phyloP scores from a whole-genome alignment of 1,140 invertebrate genomes.

The Brachionus sp. region DNA sequence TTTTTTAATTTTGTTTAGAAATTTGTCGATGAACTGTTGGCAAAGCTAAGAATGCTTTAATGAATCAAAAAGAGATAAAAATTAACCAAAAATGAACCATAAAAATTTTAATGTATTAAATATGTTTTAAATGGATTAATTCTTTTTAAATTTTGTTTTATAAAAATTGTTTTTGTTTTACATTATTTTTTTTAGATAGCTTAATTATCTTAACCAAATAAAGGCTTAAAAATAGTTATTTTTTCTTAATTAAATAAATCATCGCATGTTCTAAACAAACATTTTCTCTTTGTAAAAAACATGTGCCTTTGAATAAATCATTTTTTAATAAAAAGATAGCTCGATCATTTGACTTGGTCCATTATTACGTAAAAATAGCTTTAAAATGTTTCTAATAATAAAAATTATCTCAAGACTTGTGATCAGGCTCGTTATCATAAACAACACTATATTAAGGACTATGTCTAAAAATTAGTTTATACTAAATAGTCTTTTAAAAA shows the following conservation, averaged over 20 bases:
- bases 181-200: slow-evolving; percentile 19
- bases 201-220: neutral
- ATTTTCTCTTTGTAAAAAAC: neutral
- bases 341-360: neutral
- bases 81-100: neutral
- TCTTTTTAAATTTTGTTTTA: neutral
- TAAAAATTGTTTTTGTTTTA: slow-evolving; percentile 39
- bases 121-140: neutral
- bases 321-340: neutral
- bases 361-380: slow-evolving; percentile 7
- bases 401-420: neutral
- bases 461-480: neutral
- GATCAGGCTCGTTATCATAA: neutral
- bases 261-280: neutral
- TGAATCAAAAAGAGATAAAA: neutral
- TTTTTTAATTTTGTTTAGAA: neutral
- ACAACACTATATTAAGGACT: neutral
- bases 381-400: neutral
- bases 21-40: slow-evolving; percentile 40
- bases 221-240: neutral
- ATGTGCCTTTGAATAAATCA: slow-evolving; percentile 10
- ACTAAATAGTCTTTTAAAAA: neutral
- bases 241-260: neutral
- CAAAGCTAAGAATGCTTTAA: slow-evolving; percentile 36
- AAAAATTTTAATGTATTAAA: slow-evolving; percentile 31